These are phyloP conservation scores for Amphibalanus amphitrite DNA, from an alignment of 1,140 invertebrate species.

Conservation along the genomic window DNA sequence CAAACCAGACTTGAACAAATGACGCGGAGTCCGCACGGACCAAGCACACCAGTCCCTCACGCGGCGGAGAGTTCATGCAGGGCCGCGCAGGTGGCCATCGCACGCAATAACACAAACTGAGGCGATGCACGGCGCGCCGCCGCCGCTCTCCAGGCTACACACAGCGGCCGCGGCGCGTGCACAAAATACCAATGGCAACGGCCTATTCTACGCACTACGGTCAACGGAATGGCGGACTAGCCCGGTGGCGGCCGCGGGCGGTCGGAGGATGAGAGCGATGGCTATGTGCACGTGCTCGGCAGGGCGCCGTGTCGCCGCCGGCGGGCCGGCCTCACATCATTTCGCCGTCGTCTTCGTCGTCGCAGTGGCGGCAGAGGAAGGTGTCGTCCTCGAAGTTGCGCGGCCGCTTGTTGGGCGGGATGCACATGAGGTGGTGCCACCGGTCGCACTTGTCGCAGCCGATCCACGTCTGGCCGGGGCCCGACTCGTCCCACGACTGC, in stretches of 20 bases:
- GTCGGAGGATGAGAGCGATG: neutral
- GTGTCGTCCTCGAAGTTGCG: slow-evolving; percentile 4
- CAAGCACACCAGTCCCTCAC: neutral
- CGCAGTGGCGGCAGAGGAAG: slow-evolving; percentile 1
- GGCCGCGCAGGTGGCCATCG: neutral
- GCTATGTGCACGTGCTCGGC: neutral
- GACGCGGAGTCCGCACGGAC: neutral
- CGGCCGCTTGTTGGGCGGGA: slow-evolving; percentile 2
- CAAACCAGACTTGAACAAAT: neutral
- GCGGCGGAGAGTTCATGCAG: neutral
- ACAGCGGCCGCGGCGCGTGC: neutral
- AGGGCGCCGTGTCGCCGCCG: too few species aligned
- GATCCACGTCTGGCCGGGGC: neutral
- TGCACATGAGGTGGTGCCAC: slow-evolving; percentile 2
- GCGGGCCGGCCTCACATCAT: neutral
- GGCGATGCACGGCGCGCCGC: too few species aligned
- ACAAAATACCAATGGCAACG: neutral
- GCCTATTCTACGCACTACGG: neutral
- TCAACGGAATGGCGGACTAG: neutral
- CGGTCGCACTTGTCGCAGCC: slow-evolving; percentile 4
- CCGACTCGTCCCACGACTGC: slow-evolving; percentile 5
- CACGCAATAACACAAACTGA: neutral
- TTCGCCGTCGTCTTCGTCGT: slow-evolving; percentile 1
- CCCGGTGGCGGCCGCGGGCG: neutral
- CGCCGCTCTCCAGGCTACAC: neutral